Evolutionary conservation across 2,797 vertebrate genomes (phyloP).

Genomic region (Mormyrus hasselquistii): DNA sequence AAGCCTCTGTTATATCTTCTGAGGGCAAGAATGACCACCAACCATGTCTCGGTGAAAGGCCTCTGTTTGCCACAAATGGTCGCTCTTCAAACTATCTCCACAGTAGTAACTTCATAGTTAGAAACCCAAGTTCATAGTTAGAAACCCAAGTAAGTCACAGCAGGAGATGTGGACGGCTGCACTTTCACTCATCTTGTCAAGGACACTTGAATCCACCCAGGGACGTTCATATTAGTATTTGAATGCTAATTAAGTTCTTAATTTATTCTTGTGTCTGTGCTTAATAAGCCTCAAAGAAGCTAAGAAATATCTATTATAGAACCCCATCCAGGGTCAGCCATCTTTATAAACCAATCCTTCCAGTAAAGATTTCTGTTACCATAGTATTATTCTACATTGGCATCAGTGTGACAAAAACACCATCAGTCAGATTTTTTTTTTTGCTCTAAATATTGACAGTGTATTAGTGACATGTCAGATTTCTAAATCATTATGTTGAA

Average conservation of each 20-base stretch:
- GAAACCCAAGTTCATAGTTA: background rate
- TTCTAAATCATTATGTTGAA: background rate
- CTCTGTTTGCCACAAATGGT: background rate
- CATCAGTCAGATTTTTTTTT: background rate
- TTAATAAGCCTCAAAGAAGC: constrained; percentile 1
- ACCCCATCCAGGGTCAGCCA: background rate
- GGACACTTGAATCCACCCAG: constrained; percentile 5
- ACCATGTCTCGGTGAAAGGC: background rate
- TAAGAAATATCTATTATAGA: background rate
- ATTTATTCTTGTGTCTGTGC: background rate
- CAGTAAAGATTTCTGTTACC: background rate
- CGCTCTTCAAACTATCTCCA: background rate
- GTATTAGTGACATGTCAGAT: background rate
- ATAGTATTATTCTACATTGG: background rate
- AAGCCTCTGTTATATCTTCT: constrained; percentile 15
- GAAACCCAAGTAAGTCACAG: constrained; percentile 1
- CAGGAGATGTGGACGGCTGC: background rate
- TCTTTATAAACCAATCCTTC: background rate
- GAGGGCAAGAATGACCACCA: background rate
- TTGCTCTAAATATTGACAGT: background rate
- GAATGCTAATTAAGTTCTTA: constrained; percentile 3
- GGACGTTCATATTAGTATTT: background rate
- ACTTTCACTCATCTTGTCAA: constrained; percentile 5
- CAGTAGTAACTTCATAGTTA: background rate
- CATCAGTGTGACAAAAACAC: background rate